Evolutionary conservation across 2,888 invertebrate genomes (phyloP).

Genomic region (Phalangium opilio): DNA sequence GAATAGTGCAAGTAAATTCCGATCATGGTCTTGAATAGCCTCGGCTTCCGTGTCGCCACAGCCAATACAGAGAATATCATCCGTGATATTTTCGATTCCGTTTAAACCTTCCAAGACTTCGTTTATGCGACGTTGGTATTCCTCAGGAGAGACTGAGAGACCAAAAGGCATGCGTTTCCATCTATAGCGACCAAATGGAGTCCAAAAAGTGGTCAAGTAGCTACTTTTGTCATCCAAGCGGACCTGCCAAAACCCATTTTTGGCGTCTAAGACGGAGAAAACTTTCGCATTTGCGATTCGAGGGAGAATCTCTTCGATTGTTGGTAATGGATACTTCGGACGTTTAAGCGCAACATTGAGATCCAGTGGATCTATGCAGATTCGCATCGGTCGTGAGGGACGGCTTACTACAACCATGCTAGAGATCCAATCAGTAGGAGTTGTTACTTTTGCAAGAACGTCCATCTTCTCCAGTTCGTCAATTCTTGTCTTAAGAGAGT

Average conservation of each 20-base stretch:
- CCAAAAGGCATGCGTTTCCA: conserved; percentile 9
- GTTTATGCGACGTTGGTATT: conserved; percentile 4
- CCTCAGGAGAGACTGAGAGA: conserved; percentile 6
- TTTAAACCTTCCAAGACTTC: conserved; percentile 2
- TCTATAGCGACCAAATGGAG: conserved; percentile 7
- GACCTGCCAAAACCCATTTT: conserved; percentile 7
- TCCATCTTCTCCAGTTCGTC: conserved; percentile 2
- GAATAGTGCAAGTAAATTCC: not conserved
- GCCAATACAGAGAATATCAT: not conserved
- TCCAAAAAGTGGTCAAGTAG: conserved; percentile 4
- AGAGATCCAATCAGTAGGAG: conserved; percentile 1
- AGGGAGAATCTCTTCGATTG: conserved; percentile 3
- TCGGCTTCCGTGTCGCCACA: not conserved
- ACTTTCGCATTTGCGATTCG: conserved; percentile 3
- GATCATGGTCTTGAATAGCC: conserved; percentile 4
- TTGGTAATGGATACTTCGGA: conserved; percentile 6
- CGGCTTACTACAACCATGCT: conserved; percentile 6
- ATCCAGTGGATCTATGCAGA: conserved; percentile 7
- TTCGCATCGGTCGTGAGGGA: conserved; percentile 1
- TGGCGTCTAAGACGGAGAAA: conserved; percentile 7
- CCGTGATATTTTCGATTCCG: no score
- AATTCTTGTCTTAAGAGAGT: conserved; percentile 6
- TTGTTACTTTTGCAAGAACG: conserved; percentile 1
- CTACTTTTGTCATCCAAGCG: conserved; percentile 2
- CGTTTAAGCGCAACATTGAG: conserved; percentile 5